Base-by-base conservation (phyloP, 2,888 invertebrate genomes). In the Acrocyrtus sp. region DNA sequence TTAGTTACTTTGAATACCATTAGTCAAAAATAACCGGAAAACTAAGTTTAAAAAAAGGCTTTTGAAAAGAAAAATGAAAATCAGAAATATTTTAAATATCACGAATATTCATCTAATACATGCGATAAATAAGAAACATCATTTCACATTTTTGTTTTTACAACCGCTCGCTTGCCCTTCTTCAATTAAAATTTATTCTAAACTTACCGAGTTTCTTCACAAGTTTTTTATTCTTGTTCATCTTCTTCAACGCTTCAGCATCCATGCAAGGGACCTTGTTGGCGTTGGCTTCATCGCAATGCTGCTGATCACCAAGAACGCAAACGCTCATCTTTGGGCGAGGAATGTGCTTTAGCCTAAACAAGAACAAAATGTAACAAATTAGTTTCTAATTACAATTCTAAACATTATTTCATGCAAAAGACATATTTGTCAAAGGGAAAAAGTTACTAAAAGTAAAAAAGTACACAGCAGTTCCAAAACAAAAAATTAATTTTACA, bases 181-280 rank as follows among this genome's bases (percentile, higher is more conserved):
- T 10, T 10, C n/a, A n/a, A n/a, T n/a, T 15, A 15, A 17, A 24
- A 58, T 12, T 2, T 27, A 10, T 6, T 10, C 3, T 24, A 4
- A 34, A 39, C 87, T 90, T 91, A 85, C 97, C 96, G 82, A 99
- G 87, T 85, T 99, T 99, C 87, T 99, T 99, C 17, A 99, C 97
- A 78, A 98, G 90, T 84, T 99, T 99, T 88, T 99, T 99, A 88
- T 99, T 97, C 88, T 99, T 99, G 88, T 99, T 99, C 63, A 99
- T 86, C 85, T 99, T 99, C 85, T 99, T 99, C 74, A 99, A 87
- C 66, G 96, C 97, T 85, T 99, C 99, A 65, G 95, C 96, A 85
- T 97, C 97, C 98, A 99, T 99, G 86, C 89, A 95, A 0, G 96
- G 96, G 34, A 99, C 89, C 80, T 89, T 89, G 83, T 94, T 90